Evolutionary conservation across 2,113 vertebrate genomes (phyloP).

Genomic region (Buteo buteo): DNA sequence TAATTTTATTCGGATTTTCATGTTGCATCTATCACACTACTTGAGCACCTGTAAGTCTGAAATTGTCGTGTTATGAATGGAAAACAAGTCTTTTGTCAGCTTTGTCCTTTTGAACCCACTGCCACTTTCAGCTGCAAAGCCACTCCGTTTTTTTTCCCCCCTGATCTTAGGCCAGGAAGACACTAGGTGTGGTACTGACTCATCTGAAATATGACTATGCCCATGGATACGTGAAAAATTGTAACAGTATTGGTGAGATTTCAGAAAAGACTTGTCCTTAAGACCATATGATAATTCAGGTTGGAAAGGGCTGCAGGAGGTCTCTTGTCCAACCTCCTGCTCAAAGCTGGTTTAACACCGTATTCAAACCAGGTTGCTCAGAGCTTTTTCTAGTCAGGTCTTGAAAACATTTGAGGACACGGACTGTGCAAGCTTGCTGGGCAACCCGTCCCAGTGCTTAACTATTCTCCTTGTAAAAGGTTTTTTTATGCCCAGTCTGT

Average conservation of each 20-base stretch:
- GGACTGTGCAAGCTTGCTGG: background rate
- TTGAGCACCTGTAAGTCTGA: background rate
- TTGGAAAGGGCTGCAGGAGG: background rate
- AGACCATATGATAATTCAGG: background rate
- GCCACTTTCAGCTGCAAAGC: background rate
- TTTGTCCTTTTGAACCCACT: background rate
- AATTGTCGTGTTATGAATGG: background rate
- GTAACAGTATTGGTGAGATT: background rate
- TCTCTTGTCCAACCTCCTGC: background rate
- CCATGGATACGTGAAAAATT: background rate
- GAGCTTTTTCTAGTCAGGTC: background rate
- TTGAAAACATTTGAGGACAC: background rate
- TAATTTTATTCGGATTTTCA: background rate
- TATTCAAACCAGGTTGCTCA: background rate
- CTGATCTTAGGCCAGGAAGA: background rate
- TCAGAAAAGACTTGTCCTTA: background rate
- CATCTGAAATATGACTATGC: background rate
- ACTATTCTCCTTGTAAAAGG: background rate
- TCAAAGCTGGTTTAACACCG: background rate
- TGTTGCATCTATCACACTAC: background rate
- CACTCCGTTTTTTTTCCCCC: rapidly evolving
- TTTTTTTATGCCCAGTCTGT: background rate
- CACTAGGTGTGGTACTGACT: background rate
- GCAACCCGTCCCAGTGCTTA: background rate
- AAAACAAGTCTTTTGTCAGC: background rate